phyloP scores from a whole-genome alignment of 2,113 vertebrate species.

The Megaleporinus macrocephalus region DNA sequence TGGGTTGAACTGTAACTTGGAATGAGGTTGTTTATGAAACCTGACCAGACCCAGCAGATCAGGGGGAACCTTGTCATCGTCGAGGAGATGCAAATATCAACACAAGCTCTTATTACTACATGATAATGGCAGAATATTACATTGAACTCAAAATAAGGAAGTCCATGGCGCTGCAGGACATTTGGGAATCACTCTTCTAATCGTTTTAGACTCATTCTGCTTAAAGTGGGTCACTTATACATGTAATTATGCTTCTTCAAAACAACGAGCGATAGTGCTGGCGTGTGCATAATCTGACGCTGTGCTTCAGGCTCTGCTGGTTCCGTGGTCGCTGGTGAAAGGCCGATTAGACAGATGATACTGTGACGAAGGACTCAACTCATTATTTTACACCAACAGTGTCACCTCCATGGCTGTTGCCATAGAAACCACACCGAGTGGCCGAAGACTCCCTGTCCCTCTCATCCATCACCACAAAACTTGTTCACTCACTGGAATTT shows the following conservation, averaged over 20 bases:
- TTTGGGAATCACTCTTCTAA: background rate
- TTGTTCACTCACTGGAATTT: no score
- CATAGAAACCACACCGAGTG: conserved; percentile 19
- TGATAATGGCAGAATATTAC: background rate
- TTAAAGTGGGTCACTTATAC: background rate
- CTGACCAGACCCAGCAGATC: background rate
- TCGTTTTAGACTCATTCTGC: background rate
- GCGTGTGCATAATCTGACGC: background rate
- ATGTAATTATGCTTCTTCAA: background rate
- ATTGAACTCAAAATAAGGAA: background rate
- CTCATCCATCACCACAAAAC: background rate
- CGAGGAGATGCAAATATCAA: background rate
- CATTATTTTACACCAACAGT: conserved; percentile 31
- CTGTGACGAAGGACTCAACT: conserved; percentile 7
- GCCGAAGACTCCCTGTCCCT: background rate
- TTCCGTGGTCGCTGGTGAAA: background rate
- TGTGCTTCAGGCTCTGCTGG: background rate
- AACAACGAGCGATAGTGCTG: no score
- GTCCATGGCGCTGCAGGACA: background rate
- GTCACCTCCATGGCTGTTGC: conserved; percentile 3
- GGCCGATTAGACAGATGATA: conserved; percentile 8
- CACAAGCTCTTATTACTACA: background rate
- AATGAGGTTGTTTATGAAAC: conserved; percentile 18
- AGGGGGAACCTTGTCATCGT: background rate
- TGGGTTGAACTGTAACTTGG: background rate